Evolutionary conservation across 1,140 invertebrate species (phyloP).

Genomic region (Agrypnia vestita): DNA sequence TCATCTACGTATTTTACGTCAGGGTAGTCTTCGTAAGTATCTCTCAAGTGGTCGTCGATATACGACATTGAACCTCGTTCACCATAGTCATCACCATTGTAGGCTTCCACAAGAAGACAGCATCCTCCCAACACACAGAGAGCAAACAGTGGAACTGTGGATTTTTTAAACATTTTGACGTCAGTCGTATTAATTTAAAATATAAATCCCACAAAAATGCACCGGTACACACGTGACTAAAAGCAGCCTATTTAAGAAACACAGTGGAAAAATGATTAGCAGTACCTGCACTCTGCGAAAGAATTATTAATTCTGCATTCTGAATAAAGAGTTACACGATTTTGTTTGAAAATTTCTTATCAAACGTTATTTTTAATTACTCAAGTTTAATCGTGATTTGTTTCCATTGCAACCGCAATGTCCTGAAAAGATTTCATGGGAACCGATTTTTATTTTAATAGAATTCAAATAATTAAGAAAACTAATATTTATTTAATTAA

Average conservation of each 20-base stretch:
- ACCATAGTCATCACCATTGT: too few species aligned
- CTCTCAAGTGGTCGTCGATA: too few species aligned
- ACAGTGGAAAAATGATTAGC: too few species aligned
- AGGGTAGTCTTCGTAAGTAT: background rate
- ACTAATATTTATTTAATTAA: too few species aligned
- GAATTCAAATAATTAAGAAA: too few species aligned
- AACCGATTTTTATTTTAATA: too few species aligned
- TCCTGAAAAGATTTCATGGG: constrained; percentile 2
- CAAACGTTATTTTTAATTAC: background rate
- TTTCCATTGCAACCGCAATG: constrained; percentile 24
- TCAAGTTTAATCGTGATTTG: too few species aligned
- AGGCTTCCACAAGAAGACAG: background rate
- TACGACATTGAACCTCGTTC: too few species aligned
- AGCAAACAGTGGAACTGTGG: background rate
- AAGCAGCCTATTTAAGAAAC: too few species aligned
- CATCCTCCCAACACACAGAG: background rate
- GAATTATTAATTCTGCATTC: background rate
- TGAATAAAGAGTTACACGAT: background rate
- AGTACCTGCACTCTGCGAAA: too few species aligned
- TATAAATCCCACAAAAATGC: too few species aligned
- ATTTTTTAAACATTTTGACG: background rate
- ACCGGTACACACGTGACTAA: too few species aligned
- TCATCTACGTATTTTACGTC: background rate
- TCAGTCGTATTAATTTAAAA: background rate
- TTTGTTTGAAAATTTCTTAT: background rate